Percentiles rank a stretch among this genome's conserved stretches.
These are phyloP conservation scores for Tubulanus polymorphus DNA, from an alignment of 2,888 invertebrate species.

Conservation along the genomic window DNA sequence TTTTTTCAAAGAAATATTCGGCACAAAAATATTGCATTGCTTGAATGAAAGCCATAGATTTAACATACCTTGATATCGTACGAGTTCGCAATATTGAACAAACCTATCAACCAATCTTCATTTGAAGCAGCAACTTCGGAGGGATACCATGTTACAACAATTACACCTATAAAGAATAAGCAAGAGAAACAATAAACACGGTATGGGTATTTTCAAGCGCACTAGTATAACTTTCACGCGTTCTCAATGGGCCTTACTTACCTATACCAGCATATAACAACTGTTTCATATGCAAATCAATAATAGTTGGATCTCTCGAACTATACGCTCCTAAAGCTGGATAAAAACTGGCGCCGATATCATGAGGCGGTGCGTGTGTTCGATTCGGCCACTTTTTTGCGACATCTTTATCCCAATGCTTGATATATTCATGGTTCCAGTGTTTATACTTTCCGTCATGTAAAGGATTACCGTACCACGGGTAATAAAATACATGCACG, in stretches of 20 bases:
- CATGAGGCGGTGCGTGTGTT: slow-evolving; percentile 58
- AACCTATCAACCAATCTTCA: too few relatives aligned
- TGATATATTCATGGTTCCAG: slow-evolving; percentile 53
- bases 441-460: slow-evolving; percentile 47
- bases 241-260: too few relatives aligned
- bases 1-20: not conserved
- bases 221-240: too few relatives aligned
- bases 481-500: slow-evolving; percentile 55
- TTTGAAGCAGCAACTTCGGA: too few relatives aligned
- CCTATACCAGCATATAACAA: slow-evolving; percentile 60
- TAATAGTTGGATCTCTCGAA: slow-evolving; percentile 55
- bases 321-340: slow-evolving; percentile 60
- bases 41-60: not conserved
- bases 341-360: slow-evolving; percentile 59
- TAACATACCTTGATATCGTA: too few relatives aligned
- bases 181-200: too few relatives aligned
- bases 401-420: slow-evolving; percentile 49
- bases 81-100: too few relatives aligned
- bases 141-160: too few relatives aligned
- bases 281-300: slow-evolving; percentile 62
- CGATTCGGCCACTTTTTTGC: slow-evolving; percentile 56
- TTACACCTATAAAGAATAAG: too few relatives aligned
- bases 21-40: not conserved
- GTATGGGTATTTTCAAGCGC: too few relatives aligned
- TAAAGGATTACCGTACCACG: slow-evolving; percentile 52